Base-by-base conservation (phyloP, 1,140 invertebrate species). In the Drosophila kanapiae region DNA sequence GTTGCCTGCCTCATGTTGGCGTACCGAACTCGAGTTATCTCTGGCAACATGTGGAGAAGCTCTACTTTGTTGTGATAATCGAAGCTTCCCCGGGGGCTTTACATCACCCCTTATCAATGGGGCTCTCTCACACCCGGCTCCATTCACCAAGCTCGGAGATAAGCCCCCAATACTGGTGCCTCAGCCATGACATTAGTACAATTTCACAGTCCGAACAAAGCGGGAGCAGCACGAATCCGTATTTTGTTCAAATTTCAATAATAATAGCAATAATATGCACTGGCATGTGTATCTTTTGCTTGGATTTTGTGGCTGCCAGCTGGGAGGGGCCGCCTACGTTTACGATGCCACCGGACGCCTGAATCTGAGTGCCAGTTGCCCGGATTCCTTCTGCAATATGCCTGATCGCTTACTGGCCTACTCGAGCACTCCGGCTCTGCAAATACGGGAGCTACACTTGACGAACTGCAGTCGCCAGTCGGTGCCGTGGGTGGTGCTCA, bases 311-410 rank as follows among this genome's bases (percentile, higher is more conserved):
- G 38, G 33, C 14, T 6, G 40, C 3, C 1, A 18, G 6, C 9
- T 51, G 16, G 31, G 49, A 54, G 35, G 9, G 1, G 38, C 23
- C 11, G 2, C 14, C 6, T 8, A 54, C 13, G 40, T 77, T n/a
- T 59, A 40, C 33, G 56, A 69, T 37, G 42, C 37, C 42, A 53
- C 16, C 3, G 51, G 49, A 27, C 9, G 35, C 0, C 33, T 86
- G 0, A 82, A 86, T 27, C 13, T 86, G 7, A 86, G 58, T 33
- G 69, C 74, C 49, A 82, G 48, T 45, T 86, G 82, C 16, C 82
- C 82, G 29, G 29, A 56, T 14, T 16, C 29, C 8, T 48, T 53
- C 18, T 91, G 90, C 60, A 65, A 57, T n/a, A 14, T 91, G 18
- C 37, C 53, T 62, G 48, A 53, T 51, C 65, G 23, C 5, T 45